Evolutionary conservation across 2,888 invertebrate species (phyloP).

Genomic region (Disparrhopalites patrizii): DNA sequence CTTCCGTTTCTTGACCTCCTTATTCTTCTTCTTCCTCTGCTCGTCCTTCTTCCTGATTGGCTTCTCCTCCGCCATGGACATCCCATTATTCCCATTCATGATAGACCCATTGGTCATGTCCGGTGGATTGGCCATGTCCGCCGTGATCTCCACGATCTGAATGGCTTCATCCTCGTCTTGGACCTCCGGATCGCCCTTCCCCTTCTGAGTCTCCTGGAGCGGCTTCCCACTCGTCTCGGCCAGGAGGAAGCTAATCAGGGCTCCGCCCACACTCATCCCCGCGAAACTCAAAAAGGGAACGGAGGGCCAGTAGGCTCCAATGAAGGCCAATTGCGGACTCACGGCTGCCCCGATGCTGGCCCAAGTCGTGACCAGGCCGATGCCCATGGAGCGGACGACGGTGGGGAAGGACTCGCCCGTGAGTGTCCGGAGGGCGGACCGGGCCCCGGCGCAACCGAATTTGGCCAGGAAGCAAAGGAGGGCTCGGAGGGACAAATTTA

Average conservation of each 20-base stretch:
- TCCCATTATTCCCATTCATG: too few relatives aligned
- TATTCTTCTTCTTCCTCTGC: too few relatives aligned
- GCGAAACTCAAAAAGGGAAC: slow-evolving; percentile 11
- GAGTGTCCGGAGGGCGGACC: slow-evolving; percentile 12
- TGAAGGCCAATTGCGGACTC: slow-evolving; percentile 1
- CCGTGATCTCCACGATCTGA: too few relatives aligned
- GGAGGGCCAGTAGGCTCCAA: slow-evolving; percentile 8
- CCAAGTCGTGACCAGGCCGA: background rate
- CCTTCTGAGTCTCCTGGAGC: background rate
- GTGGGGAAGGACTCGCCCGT: slow-evolving; percentile 23
- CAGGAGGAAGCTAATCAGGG: background rate
- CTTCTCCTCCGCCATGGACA: too few relatives aligned
- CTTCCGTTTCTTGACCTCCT: too few relatives aligned
- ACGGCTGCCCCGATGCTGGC: background rate
- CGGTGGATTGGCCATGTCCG: too few relatives aligned
- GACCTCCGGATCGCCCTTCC: too few relatives aligned
- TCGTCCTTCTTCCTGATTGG: too few relatives aligned
- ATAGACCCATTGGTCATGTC: too few relatives aligned
- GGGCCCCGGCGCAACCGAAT: slow-evolving; percentile 14
- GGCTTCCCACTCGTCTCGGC: slow-evolving; percentile 10
- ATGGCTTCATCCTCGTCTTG: too few relatives aligned
- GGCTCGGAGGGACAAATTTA: background rate
- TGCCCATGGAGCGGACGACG: slow-evolving; percentile 16
- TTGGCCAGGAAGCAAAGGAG: slow-evolving; percentile 4
- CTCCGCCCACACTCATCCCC: background rate